Evolutionary conservation across 2,113 vertebrate species (phyloP).

Genomic region (Petroica traversi): DNA sequence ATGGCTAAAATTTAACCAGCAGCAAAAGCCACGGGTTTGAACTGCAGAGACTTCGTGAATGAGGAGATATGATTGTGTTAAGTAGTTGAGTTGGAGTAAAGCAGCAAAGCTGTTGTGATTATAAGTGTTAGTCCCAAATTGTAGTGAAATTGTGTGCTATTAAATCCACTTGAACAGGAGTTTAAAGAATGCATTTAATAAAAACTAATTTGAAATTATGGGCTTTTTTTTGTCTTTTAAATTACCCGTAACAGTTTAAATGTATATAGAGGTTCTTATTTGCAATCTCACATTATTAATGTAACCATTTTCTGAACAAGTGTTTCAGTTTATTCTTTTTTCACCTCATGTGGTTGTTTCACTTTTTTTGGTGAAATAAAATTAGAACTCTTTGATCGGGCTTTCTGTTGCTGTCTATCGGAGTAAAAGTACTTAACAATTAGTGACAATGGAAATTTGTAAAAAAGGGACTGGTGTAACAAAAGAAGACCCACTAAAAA

Average conservation of each 20-base stretch:
- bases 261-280: background rate
- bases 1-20: background rate
- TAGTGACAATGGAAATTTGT: background rate
- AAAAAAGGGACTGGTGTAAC: background rate
- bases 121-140: background rate
- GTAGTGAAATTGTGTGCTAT: background rate
- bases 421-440: background rate
- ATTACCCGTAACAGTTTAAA: background rate
- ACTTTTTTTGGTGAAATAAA: background rate
- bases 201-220: background rate
- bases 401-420: background rate
- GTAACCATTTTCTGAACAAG: accelerated
- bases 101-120: background rate
- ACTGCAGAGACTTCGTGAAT: background rate
- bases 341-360: background rate
- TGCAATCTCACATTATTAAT: background rate
- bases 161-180: background rate
- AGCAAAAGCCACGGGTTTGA: background rate
- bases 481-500: background rate
- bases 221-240: background rate
- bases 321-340: background rate
- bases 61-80: background rate
- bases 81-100: background rate
- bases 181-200: background rate
- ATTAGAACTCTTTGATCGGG: background rate